Evolutionary conservation across 2,888 invertebrate genomes (phyloP), one percentile per base, ranked within the genome.

Genomic region (Agrilus mali): DNA sequence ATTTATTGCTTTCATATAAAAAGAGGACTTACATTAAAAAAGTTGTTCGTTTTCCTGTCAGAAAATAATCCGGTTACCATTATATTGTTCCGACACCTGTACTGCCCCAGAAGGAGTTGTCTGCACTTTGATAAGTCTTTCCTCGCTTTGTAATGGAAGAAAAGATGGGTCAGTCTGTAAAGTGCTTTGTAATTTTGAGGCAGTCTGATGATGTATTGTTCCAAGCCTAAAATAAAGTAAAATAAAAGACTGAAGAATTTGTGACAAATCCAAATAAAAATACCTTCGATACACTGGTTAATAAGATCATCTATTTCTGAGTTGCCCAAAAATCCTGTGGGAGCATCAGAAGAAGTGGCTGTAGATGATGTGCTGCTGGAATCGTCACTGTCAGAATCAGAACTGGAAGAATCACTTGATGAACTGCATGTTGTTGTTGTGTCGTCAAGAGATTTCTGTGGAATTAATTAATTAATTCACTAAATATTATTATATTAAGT

Each of bases 171-270:
- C 40, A 95, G 68, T 51, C 93, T 77, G 64, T 92, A 94, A 41
- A 92, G 74, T 0, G 93, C 87, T 68, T 95, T 95, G 64, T 93
- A 94, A 66, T 95, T 92, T 54, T 89, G 87, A 0, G 90, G 82
- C 61, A 93, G 88, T 38, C 94, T 73, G 38, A 78, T 74, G 7
- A 88, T 77, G 58, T 94, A 94, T 56, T 88, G 81, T 66, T 87
- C 85, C 50, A 94, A 67, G 27, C 89, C 89, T 57, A 75, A 73
- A 13, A 88, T 20, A 34, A 27, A 32, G 40, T 57, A 75, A 73
- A 13, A 88, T 20, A 34, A 27, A 32, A 42, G 10, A 22, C 35
- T 35, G 7, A 35, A 35, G 14, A 35, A n/a, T 16, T 35, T 35
- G 7, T 15, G 12, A 35, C 10, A 7, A 4, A 3, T 35, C 7